phyloP scores from a whole-genome alignment of 2,113 vertebrate genomes.

The Onychostoma macrolepis region DNA sequence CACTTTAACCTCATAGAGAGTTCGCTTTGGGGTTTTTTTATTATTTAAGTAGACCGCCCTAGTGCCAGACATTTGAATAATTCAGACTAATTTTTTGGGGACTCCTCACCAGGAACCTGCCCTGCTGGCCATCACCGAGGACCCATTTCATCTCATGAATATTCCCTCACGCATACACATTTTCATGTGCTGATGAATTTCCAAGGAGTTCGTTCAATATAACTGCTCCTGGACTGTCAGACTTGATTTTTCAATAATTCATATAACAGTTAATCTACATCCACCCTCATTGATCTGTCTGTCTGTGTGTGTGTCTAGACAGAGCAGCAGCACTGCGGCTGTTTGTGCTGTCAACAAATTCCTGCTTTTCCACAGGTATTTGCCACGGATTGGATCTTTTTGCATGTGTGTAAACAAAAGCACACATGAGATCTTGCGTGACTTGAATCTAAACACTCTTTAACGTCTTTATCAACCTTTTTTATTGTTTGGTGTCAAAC shows the following conservation, averaged over 20 bases:
- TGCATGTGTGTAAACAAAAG: not conserved
- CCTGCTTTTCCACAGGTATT: not conserved
- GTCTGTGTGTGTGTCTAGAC: conserved; percentile 29
- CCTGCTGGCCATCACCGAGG: conserved; percentile 29
- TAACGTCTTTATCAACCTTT: not conserved
- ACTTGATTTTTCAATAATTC: conserved; percentile 48
- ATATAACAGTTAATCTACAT: conserved; percentile 39
- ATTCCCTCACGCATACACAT: conserved; percentile 32
- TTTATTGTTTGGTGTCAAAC: not conserved
- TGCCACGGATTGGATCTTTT: not conserved
- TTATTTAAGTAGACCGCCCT: conserved; percentile 51
- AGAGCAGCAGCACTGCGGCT: not conserved
- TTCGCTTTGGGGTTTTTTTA: conserved; percentile 20
- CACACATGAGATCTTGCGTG: not conserved
- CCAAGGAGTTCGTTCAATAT: not conserved
- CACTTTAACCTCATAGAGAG: not conserved
- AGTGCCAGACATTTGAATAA: conserved; percentile 70
- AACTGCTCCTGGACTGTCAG: conserved; percentile 31
- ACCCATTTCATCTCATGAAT: conserved; percentile 45
- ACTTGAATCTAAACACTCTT: not conserved
- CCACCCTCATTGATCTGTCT: conserved; percentile 21
- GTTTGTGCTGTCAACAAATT: not conserved
- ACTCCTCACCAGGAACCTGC: conserved; percentile 11
- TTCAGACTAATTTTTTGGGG: conserved; percentile 61
- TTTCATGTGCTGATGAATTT: not conserved